phyloP scores from a whole-genome alignment of 2,888 invertebrate genomes.

The Toxonevra muliebris region DNA sequence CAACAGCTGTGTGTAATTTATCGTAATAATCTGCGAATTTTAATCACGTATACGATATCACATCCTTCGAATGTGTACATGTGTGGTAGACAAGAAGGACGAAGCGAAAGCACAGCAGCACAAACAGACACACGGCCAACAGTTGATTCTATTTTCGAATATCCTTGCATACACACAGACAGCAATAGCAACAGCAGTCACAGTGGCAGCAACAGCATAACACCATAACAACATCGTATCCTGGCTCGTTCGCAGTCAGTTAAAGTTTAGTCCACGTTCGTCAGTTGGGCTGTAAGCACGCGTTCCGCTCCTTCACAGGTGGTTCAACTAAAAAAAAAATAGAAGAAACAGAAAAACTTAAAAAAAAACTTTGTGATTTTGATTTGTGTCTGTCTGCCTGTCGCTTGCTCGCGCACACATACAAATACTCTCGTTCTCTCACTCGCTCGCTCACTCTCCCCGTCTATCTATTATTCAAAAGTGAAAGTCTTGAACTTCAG shows the following conservation, averaged over 20 bases:
- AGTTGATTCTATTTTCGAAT: slow-evolving; percentile 28
- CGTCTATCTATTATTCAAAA: no score
- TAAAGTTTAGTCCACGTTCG: slow-evolving; percentile 50
- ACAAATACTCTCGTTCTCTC: no score
- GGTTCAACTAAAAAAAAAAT: background rate
- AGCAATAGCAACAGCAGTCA: slow-evolving; percentile 26
- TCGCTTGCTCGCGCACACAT: no score
- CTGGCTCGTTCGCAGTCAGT: slow-evolving; percentile 1
- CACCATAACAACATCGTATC: background rate
- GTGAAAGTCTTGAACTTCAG: no score
- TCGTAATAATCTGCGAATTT: slow-evolving; percentile 10
- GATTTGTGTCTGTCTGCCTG: background rate
- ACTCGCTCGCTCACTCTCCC: no score
- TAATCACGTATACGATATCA: slow-evolving; percentile 35
- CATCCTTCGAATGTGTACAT: background rate
- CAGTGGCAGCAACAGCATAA: slow-evolving; percentile 22
- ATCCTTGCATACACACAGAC: slow-evolving; percentile 35
- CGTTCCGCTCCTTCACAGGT: background rate
- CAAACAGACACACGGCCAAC: background rate
- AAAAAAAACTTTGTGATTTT: background rate
- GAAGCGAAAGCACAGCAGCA: no score
- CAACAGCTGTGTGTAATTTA: no score
- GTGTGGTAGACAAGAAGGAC: background rate
- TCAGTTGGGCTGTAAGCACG: slow-evolving; percentile 56
- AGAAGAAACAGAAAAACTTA: no score